phyloP scores from a whole-genome alignment of 2,888 invertebrate species.

The Oeneis ivallda region DNA sequence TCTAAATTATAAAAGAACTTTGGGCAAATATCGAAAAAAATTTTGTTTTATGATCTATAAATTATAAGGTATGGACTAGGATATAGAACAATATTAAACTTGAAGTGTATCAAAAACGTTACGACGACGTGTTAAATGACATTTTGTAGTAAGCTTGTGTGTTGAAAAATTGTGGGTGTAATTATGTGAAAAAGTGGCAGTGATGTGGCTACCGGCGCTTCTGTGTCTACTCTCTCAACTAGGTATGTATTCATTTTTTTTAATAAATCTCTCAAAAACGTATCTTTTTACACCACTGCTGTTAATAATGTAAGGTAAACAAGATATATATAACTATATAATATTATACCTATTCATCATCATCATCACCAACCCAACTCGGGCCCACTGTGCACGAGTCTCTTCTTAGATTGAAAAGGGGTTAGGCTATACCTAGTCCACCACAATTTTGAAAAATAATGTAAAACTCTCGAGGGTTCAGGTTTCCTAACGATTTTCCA shows the following conservation, averaged over 20 bases:
- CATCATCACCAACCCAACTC: too few species aligned
- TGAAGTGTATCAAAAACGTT: constrained; percentile 4
- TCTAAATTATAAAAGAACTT: neutral
- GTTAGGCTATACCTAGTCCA: too few species aligned
- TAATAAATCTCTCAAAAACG: neutral
- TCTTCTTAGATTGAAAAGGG: too few species aligned
- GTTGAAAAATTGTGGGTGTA: constrained; percentile 37
- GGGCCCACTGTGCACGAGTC: too few species aligned
- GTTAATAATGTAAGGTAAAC: too few species aligned
- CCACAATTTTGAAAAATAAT: too few species aligned
- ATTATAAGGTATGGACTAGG: neutral
- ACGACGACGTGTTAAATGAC: constrained; percentile 11
- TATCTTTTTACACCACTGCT: too few species aligned
- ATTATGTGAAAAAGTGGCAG: constrained; percentile 71
- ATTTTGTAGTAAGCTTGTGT: constrained; percentile 11
- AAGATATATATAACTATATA: too few species aligned
- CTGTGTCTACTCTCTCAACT: constrained; percentile 66
- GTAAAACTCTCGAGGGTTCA: too few species aligned
- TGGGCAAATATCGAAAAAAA: neutral
- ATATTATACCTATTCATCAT: too few species aligned
- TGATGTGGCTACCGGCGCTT: constrained; percentile 68
- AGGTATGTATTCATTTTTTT: constrained; percentile 53
- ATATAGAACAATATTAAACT: neutral
- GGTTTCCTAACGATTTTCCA: too few species aligned
- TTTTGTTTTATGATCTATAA: too few species aligned